Conservation (phyloP, 2,797 vertebrate genomes). For the Sylvilagus floridanus region DNA sequence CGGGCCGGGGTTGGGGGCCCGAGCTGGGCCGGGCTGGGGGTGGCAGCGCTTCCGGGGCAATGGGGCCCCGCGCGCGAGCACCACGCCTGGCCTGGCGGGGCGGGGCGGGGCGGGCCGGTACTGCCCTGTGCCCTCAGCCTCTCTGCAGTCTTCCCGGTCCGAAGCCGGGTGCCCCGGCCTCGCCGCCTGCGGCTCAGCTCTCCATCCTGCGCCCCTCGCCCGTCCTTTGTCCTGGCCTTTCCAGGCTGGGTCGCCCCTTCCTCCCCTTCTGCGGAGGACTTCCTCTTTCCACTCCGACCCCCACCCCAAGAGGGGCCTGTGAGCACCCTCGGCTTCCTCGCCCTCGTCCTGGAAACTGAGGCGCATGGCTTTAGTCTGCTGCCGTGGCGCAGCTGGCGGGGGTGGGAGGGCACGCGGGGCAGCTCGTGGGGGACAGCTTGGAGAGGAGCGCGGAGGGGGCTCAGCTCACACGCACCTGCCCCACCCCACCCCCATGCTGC, state of each 20-base stretch:
- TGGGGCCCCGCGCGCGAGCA: background rate
- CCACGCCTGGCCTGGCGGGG: background rate
- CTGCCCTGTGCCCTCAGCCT: background rate
- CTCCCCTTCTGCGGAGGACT: background rate
- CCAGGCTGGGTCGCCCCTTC: background rate
- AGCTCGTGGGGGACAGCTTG: background rate
- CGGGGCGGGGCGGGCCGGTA: background rate
- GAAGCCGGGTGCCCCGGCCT: rapidly evolving
- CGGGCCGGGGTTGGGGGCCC: background rate
- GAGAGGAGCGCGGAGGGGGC: too few relatives aligned
- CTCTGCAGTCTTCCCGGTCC: background rate
- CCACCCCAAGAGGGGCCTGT: background rate
- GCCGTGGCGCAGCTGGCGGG: background rate
- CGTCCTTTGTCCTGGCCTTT: background rate
- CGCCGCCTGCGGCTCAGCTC: background rate
- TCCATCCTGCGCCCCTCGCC: slow-evolving; percentile 17
- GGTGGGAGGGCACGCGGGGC: background rate
- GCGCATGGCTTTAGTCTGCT: background rate
- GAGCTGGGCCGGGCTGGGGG: background rate
- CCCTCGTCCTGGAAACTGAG: background rate
- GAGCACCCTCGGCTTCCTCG: background rate
- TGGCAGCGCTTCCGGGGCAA: background rate
- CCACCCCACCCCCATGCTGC: too few relatives aligned
- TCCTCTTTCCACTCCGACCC: background rate
- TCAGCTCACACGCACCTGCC: too few relatives aligned